Percentiles rank a stretch among this genome's conserved stretches.
Conservation (phyloP, 2,888 invertebrate genomes). For the Panopea generosa region DNA sequence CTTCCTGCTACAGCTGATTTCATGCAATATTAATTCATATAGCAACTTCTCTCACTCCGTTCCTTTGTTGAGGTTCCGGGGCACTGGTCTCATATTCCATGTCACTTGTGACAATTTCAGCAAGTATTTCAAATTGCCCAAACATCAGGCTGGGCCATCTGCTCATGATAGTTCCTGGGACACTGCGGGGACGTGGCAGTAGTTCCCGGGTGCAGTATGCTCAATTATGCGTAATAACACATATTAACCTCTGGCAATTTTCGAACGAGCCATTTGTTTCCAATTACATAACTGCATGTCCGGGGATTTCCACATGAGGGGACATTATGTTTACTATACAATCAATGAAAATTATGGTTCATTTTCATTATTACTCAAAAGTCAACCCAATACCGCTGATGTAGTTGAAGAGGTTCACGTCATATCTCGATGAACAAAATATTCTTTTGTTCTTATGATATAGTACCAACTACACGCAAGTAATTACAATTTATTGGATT, state of each 20-base stretch:
- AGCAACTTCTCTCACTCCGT: neutral
- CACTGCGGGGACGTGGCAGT: too few relatives aligned
- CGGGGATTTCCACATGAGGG: slow-evolving; percentile 1
- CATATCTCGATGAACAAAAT: too few relatives aligned
- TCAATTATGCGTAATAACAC: slow-evolving; percentile 6
- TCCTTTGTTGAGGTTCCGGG: too few relatives aligned
- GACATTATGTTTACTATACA: neutral
- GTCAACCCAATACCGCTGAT: slow-evolving; percentile 1
- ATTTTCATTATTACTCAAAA: neutral
- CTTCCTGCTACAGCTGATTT: slow-evolving; percentile 2
- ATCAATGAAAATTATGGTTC: slow-evolving; percentile 5
- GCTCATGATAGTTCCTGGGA: neutral
- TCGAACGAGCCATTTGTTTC: slow-evolving; percentile 43
- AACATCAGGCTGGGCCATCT: neutral
- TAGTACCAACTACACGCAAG: too few relatives aligned
- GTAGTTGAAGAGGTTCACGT: neutral
- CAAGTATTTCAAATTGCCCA: slow-evolving; percentile 2
- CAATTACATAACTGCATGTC: slow-evolving; percentile 31
- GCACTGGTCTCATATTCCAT: too few relatives aligned
- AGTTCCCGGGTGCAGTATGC: neutral
- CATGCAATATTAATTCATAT: slow-evolving; percentile 20
- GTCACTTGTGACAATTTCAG: neutral
- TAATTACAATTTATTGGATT: too few relatives aligned
- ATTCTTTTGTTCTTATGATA: too few relatives aligned
- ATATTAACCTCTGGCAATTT: neutral